Percentiles rank a stretch among this genome's conserved stretches.
Evolutionary conservation across 2,797 vertebrate species (phyloP).

Genomic region (Carduelis carduelis): DNA sequence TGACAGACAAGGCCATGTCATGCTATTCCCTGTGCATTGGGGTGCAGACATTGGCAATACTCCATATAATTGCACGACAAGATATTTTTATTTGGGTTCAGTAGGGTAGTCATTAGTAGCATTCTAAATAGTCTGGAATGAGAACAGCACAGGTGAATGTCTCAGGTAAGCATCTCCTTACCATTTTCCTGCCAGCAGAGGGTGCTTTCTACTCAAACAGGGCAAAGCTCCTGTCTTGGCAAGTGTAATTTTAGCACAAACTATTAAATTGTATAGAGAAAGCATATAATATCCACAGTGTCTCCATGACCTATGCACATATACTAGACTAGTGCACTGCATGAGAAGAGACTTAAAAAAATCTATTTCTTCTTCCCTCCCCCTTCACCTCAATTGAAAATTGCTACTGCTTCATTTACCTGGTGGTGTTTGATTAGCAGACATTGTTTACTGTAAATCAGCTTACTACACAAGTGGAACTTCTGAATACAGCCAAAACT

Average conservation of each 20-base stretch:
- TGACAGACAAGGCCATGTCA: not conserved
- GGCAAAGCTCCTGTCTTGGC: not conserved
- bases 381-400: not conserved
- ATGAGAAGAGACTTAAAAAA: not conserved
- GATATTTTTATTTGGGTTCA: constrained; percentile 9
- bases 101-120: not conserved
- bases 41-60: not conserved
- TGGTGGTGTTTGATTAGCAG: not conserved
- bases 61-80: not conserved
- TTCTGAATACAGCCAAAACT: not conserved
- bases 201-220: not conserved
- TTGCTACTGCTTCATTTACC: not conserved
- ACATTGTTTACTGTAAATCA: not conserved
- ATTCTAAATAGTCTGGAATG: not conserved
- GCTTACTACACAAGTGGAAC: not conserved
- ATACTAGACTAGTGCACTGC: not conserved
- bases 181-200: not conserved
- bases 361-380: not conserved
- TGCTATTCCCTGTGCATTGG: not conserved
- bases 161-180: not conserved
- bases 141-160: not conserved
- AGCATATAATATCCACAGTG: not conserved
- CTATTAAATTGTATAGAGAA: not conserved
- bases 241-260: not conserved
- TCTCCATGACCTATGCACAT: not conserved